These are phyloP conservation scores for Felis catus DNA, from an alignment of 2,113 vertebrate species.

Conservation along the genomic window F.catus_Fca126_mat1.0 CM031414.1:57710501-57711000, in stretches of 20 bases:
- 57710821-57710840: not conserved
- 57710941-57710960: not conserved
- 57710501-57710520: too few species aligned
- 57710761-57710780: not conserved
- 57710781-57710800: not conserved
- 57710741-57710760: not conserved
- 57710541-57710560: too few species aligned
- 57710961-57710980: rapidly evolving
- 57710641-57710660: too few species aligned
- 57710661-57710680: too few species aligned
- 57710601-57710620: too few species aligned
- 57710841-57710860: not conserved
- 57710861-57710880: not conserved
- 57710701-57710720: too few species aligned
- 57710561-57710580: too few species aligned
- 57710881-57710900: not conserved
- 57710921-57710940: not conserved
- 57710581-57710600: too few species aligned
- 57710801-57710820: not conserved
- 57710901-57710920: not conserved
- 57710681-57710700: too few species aligned
- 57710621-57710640: too few species aligned
- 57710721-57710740: not conserved
- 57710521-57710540: too few species aligned
- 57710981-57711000: not conserved